Percentiles rank a stretch among this genome's conserved stretches.
phyloP scores from a whole-genome alignment of 1,140 invertebrate species.

The Drosophila nannoptera region DNA sequence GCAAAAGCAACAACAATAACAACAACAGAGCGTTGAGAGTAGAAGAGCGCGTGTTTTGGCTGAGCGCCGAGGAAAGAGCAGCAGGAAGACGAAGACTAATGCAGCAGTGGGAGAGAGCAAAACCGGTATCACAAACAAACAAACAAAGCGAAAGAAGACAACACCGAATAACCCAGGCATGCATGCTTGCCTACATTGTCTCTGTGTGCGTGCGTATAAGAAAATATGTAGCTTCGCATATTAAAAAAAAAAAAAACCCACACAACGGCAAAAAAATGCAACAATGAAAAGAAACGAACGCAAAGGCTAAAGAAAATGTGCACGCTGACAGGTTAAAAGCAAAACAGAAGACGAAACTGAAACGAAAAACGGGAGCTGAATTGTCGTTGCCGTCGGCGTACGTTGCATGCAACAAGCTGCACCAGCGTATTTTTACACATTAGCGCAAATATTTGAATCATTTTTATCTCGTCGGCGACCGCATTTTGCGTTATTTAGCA shows the following conservation, averaged over 20 bases:
- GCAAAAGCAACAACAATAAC: conserved; percentile 32
- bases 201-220: conserved; percentile 24
- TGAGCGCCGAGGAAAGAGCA: conserved; percentile 12
- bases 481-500: conserved; percentile 51
- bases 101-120: conserved; percentile 20
- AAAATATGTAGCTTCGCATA: conserved; percentile 38
- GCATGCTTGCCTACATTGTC: conserved; percentile 18
- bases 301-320: conserved; percentile 49
- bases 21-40: conserved; percentile 13
- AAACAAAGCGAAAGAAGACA: conserved; percentile 47
- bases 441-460: conserved; percentile 60
- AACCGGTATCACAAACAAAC: conserved; percentile 71
- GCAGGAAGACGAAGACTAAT: conserved; percentile 7
- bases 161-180: conserved; percentile 42
- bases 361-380: conserved; percentile 40
- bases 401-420: conserved; percentile 71
- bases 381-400: conserved; percentile 21
- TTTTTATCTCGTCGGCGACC: conserved; percentile 46
- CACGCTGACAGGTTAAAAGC: conserved; percentile 46
- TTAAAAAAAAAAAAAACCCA: conserved; percentile 36
- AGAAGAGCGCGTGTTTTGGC: conserved; percentile 13
- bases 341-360: conserved; percentile 50
- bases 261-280: conserved; percentile 50
- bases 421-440: conserved; percentile 61
- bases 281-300: conserved; percentile 36